phyloP scores from a whole-genome alignment of 2,797 vertebrate genomes.

The Tympanoctomys barrerae region DNA sequence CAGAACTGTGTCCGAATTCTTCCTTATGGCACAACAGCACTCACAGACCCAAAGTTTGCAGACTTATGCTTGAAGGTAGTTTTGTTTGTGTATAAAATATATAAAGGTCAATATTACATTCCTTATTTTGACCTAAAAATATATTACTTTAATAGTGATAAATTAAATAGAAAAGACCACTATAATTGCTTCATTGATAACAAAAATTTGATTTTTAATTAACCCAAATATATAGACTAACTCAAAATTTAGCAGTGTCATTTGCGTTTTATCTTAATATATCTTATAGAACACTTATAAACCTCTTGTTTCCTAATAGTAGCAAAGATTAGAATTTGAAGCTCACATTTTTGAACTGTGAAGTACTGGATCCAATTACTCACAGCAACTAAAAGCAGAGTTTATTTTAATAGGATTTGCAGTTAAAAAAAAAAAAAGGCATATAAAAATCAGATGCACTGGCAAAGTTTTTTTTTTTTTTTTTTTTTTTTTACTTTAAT shows the following conservation, averaged over 20 bases:
- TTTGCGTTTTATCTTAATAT: constrained; percentile 66
- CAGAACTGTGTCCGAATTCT: accelerated
- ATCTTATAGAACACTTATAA: constrained; percentile 66
- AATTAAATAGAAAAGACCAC: constrained; percentile 31
- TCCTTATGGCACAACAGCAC: accelerated
- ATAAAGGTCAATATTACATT: not conserved
- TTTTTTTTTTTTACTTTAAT: constrained; percentile 91
- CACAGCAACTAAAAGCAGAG: constrained; percentile 88
- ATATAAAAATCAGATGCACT: constrained; percentile 92
- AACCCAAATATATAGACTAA: constrained; percentile 53
- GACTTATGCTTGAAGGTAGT: not conserved
- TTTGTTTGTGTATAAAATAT: not conserved
- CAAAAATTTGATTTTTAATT: constrained; percentile 64
- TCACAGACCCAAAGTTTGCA: not conserved
- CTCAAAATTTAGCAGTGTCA: not conserved
- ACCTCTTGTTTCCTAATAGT: constrained; percentile 64
- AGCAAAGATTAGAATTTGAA: constrained; percentile 84
- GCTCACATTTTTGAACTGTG: constrained; percentile 85
- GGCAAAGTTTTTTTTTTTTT: constrained; percentile 87
- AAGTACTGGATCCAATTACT: constrained; percentile 91
- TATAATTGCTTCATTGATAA: constrained; percentile 63
- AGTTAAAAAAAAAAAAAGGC: constrained; percentile 90
- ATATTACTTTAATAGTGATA: not conserved
- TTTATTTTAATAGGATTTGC: constrained; percentile 92
- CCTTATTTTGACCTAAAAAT: not conserved